A percentile compares a stretch with the other conserved stretches of the same genome.
Evolutionary conservation across 30 jellyfish, hydroid and myxozoan species (phyloP).

Genomic region (Cassiopea xamachana): DNA sequence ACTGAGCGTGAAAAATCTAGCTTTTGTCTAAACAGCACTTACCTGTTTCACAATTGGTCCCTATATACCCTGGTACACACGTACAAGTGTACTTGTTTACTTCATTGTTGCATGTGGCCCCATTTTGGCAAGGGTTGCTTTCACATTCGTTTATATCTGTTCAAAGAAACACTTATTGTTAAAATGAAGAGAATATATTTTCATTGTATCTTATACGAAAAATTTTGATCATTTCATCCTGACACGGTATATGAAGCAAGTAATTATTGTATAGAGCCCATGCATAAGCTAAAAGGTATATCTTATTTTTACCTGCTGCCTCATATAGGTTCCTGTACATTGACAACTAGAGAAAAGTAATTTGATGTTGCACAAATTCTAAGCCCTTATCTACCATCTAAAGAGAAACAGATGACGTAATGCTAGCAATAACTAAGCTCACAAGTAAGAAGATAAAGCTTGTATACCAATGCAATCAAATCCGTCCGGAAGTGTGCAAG

Average conservation of each 20-base stretch:
- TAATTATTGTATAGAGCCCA: too few species aligned
- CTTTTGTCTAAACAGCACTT: background rate
- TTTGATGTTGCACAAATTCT: too few species aligned
- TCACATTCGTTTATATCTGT: slow-evolving; percentile 44
- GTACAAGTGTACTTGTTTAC: slow-evolving; percentile 42
- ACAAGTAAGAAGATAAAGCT: background rate
- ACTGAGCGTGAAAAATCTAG: background rate
- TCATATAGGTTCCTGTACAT: too few species aligned
- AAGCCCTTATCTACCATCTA: too few species aligned
- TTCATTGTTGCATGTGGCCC: slow-evolving; percentile 35
- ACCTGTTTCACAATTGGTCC: slow-evolving; percentile 43
- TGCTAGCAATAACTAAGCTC: background rate
- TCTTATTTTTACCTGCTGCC: too few species aligned
- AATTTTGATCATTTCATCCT: too few species aligned
- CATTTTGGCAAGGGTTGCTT: slow-evolving; percentile 50
- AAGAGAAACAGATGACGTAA: too few species aligned
- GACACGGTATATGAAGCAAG: too few species aligned
- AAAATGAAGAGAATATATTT: background rate
- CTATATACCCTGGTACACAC: slow-evolving; percentile 49
- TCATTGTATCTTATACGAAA: background rate
- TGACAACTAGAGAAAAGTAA: too few species aligned
- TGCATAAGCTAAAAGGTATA: too few species aligned
- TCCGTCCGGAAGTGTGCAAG: slow-evolving; percentile 19
- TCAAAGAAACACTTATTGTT: background rate
- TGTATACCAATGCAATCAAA: slow-evolving; percentile 30